Evolutionary conservation across 2,888 invertebrate genomes (phyloP).

Genomic region (Dryococelus australis): DNA sequence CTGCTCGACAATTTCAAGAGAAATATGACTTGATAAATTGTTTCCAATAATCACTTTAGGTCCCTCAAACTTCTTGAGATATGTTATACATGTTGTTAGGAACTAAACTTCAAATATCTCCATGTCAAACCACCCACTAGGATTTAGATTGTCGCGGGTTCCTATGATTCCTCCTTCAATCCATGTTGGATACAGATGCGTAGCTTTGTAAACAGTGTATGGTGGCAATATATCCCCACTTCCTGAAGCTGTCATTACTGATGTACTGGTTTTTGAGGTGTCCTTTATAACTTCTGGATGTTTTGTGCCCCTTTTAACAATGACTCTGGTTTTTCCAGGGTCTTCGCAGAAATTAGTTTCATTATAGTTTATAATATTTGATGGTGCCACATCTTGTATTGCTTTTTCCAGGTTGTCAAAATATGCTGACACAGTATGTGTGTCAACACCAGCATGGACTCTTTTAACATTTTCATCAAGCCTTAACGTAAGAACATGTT

Average conservation of each 20-base stretch:
- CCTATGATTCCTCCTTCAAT: constrained; percentile 31
- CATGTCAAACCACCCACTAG: constrained; percentile 40
- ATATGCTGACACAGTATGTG: not conserved
- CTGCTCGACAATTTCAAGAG: constrained; percentile 5
- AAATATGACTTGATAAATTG: constrained; percentile 30
- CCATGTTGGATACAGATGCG: constrained; percentile 24
- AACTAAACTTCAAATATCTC: constrained; percentile 39
- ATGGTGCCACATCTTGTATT: not conserved
- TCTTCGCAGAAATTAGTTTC: constrained; percentile 36
- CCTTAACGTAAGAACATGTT: not conserved
- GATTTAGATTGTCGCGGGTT: constrained; percentile 30
- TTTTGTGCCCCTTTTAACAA: constrained; percentile 37
- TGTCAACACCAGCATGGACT: not conserved
- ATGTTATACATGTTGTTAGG: not conserved
- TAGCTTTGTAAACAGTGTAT: constrained; percentile 17
- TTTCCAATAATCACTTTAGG: constrained; percentile 21
- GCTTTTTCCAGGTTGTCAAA: not conserved
- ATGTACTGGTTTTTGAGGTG: constrained; percentile 31
- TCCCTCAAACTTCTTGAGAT: not conserved
- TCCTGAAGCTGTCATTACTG: constrained; percentile 35
- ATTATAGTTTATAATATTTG: constrained; percentile 36
- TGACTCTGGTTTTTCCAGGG: constrained; percentile 23
- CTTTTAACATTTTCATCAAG: constrained; percentile 4
- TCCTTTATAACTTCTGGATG: constrained; percentile 35
- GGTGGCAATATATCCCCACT: constrained; percentile 27